phyloP scores from a whole-genome alignment of 2,113 vertebrate genomes.

The Tapirus terrestris region DNA sequence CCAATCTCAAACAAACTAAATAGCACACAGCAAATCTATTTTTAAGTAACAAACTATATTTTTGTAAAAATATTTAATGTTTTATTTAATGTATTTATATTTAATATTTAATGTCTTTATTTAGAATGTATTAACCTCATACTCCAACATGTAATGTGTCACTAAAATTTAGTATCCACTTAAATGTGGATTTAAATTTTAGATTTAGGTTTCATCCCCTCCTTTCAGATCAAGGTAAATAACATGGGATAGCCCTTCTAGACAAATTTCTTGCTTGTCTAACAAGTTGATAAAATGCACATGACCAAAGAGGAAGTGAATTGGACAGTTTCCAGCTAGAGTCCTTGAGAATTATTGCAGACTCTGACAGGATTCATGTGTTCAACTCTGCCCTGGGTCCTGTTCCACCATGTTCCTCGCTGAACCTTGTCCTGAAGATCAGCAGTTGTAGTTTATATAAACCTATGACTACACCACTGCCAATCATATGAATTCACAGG shows the following conservation, averaged over 20 bases:
- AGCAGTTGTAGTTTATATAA: not conserved
- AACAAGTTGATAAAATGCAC: constrained; percentile 18
- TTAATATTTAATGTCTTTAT: not conserved
- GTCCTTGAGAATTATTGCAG: not conserved
- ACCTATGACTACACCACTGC: not conserved
- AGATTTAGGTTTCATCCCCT: not conserved
- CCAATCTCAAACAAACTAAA: not conserved
- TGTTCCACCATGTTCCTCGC: not conserved
- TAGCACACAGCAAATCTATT: not conserved
- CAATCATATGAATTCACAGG: not conserved
- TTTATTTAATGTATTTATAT: not conserved
- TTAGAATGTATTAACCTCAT: not conserved
- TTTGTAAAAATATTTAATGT: not conserved
- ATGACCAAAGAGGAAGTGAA: not conserved
- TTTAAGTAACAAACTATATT: not conserved
- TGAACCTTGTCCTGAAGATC: not conserved
- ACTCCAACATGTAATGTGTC: not conserved
- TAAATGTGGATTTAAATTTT: not conserved
- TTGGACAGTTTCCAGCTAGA: not conserved
- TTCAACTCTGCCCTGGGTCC: not conserved
- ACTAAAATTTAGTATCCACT: not conserved
- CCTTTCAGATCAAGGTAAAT: not conserved
- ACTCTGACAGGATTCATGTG: not conserved
- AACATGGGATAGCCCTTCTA: not conserved
- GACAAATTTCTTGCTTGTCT: not conserved